Evolutionary conservation across 2,797 vertebrate genomes (phyloP).

Genomic region (Nannoperca australis): DNA sequence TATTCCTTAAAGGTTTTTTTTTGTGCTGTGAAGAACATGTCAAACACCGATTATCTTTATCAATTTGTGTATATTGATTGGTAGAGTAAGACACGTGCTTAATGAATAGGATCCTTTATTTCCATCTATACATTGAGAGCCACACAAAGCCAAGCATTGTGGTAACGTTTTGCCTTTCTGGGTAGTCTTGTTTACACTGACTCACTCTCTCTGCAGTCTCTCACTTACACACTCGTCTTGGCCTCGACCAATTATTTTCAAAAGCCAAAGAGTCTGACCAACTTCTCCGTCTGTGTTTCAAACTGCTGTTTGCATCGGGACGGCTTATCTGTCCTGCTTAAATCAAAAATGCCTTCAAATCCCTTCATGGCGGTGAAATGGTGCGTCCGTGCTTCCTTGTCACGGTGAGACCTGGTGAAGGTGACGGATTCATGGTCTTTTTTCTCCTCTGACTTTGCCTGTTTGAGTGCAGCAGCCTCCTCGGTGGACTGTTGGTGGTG

Average conservation of each 20-base stretch:
- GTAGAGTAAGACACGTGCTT: background rate
- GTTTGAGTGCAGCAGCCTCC: constrained; percentile 56
- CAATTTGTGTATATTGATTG: constrained; percentile 3
- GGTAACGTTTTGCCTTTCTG: constrained; percentile 36
- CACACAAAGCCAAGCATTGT: constrained; percentile 44
- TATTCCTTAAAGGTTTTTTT: background rate
- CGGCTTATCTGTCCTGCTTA: background rate
- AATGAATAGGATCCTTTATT: constrained; percentile 50
- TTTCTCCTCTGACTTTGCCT: constrained; percentile 44
- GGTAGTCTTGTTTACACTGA: constrained; percentile 51
- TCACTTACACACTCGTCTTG: constrained; percentile 28
- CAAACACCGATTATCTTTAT: constrained; percentile 10
- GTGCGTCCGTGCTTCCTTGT: constrained; percentile 45
- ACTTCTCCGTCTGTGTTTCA: constrained; percentile 25
- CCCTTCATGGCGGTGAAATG: constrained; percentile 20
- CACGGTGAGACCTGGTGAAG: constrained; percentile 18
- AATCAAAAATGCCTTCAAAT: constrained; percentile 8
- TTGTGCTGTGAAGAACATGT: background rate
- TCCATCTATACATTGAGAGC: constrained; percentile 21
- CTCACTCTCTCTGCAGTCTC: constrained; percentile 34
- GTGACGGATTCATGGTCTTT: constrained; percentile 65
- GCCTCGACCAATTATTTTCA: constrained; percentile 41
- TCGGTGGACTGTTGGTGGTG: constrained; percentile 62
- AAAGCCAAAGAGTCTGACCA: constrained; percentile 34
- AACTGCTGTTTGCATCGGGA: background rate